Conservation (phyloP, 2,797 vertebrate species). For the Pogoniulus pusillus region DNA sequence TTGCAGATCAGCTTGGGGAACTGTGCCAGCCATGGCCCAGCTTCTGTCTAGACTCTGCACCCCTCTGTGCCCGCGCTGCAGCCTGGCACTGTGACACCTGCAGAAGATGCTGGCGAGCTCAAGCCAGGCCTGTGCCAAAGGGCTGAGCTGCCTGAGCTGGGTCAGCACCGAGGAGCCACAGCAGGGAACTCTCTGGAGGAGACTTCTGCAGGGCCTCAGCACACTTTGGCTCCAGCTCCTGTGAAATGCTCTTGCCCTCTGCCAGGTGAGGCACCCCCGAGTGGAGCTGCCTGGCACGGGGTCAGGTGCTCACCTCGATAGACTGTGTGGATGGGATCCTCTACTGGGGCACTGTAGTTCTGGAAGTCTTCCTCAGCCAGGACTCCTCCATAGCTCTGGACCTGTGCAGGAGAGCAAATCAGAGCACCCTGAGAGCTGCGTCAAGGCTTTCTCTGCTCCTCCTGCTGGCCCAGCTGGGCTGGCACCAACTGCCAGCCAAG, state of each 20-base stretch:
- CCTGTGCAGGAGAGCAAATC: conserved; percentile 69
- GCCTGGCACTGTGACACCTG: not conserved
- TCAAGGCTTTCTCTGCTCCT: not conserved
- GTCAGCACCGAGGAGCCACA: not conserved
- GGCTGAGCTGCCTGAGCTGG: not conserved
- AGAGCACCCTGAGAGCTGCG: not conserved
- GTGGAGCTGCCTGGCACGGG: not conserved
- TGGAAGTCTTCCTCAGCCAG: conserved; percentile 90
- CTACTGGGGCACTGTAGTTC: conserved; percentile 88
- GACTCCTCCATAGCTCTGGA: conserved; percentile 84
- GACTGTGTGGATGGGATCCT: conserved; percentile 85
- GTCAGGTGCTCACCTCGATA: conserved; percentile 85
- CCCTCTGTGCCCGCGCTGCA: not conserved
- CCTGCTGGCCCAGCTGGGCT: not conserved
- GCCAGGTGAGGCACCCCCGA: not conserved
- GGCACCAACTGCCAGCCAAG: not conserved
- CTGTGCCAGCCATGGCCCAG: not conserved
- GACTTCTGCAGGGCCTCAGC: not conserved
- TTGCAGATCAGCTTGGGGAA: not conserved
- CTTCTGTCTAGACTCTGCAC: not conserved
- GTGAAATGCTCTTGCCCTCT: not conserved
- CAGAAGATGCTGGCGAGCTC: not conserved
- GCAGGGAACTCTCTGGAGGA: not conserved
- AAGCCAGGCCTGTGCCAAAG: not conserved
- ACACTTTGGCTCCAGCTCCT: not conserved